Evolutionary conservation across 2,888 invertebrate genomes (phyloP), one percentile per base, ranked within the genome.

Genomic region (Ophion costatus): DNA sequence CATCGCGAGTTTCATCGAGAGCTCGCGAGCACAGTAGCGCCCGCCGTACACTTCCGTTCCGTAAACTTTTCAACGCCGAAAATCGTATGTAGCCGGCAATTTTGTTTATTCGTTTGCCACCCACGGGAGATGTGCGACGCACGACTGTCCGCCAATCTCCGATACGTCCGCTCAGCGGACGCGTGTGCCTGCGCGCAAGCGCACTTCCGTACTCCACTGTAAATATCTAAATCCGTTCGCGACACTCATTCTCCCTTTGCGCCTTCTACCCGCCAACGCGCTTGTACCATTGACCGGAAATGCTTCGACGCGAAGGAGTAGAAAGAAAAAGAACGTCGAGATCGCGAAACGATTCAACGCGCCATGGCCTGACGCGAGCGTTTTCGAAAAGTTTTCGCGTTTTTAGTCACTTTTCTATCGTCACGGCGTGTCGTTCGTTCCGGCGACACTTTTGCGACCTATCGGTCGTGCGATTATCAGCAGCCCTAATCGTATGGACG

Each of bases 141-240:
- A 51, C 24, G 45, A 17, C 22, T 51, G 10, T 24, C 14, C 45
- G 14, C 45, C 45, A 14, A 10, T 45, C 45, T 14, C 14, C 10
- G 45, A 14, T 45, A 38, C 38, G 38, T 2, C 38, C 45, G 45
- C 45, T 45, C 45, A 45, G 64, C 29, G 70, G 14, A 56, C 9
- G 64, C 56, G 59, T 33, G 64, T 66, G 29, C 67, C 38, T 38
- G 45, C 59, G 69, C 42, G 59, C 66, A 59, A 29, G 24, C 81
- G 75, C 51, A 2, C 45, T 45, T 45, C 45, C 45, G 11, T 45
- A 45, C 14, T 45, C 78, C 64, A 76, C 70, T n/a, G 75, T 64
- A 29, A 64, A 79, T 59, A 64, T 76, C 80, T 83, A 83, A 80
- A 83, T 83, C 76, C 71, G 80, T 76, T 66, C 67, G 61, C 77